Percentiles rank a stretch among this genome's conserved stretches.
phyloP scores from a whole-genome alignment of 2,113 vertebrate species.

The Amblyornis subalaris region DNA sequence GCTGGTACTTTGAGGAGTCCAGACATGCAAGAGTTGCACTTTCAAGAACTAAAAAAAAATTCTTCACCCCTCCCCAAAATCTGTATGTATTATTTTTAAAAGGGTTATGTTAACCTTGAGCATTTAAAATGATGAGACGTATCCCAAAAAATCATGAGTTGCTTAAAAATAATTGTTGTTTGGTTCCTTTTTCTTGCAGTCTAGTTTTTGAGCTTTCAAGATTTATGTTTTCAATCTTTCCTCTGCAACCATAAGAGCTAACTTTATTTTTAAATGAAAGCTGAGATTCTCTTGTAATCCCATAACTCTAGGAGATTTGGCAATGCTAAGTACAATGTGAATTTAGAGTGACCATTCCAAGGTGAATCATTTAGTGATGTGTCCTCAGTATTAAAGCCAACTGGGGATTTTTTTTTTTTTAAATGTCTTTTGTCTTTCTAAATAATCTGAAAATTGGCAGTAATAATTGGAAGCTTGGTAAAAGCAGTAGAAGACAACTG shows the following conservation, averaged over 20 bases:
- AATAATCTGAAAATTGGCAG: conserved; percentile 29
- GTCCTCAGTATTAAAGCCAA: background rate
- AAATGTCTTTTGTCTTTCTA: conserved; percentile 15
- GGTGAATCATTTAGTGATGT: conserved; percentile 40
- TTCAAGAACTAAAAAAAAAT: background rate
- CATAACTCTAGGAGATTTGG: conserved; percentile 23
- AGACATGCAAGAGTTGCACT: background rate
- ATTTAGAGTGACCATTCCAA: conserved; percentile 52
- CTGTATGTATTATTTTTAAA: background rate
- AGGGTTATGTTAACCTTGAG: background rate
- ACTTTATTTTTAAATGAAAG: conserved; percentile 60
- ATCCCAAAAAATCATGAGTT: background rate
- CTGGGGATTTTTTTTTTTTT: background rate
- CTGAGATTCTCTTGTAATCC: conserved; percentile 49
- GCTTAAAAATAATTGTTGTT: conserved; percentile 7
- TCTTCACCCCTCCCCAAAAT: background rate
- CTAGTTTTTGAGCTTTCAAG: background rate
- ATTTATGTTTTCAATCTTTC: conserved; percentile 22
- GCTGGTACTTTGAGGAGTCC: background rate
- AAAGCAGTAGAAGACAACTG: background rate
- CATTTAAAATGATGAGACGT: background rate
- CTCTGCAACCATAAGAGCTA: background rate
- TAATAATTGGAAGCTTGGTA: conserved; percentile 12
- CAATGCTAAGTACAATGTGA: conserved; percentile 23
- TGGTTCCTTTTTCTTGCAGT: background rate